Conservation (phyloP, 2,113 vertebrate species). For the Promerops cafer region DNA sequence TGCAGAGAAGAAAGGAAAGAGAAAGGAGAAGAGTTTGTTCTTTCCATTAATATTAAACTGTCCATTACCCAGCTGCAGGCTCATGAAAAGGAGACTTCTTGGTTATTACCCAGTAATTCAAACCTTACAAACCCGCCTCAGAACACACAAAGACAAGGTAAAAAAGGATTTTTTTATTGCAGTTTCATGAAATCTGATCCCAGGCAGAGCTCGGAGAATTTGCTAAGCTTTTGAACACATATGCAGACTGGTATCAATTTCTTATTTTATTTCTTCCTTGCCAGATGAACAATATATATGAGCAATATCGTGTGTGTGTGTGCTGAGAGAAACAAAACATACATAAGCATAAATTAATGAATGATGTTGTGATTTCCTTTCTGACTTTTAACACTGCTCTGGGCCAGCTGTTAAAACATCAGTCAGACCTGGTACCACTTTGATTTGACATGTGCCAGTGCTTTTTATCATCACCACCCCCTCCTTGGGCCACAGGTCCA, state of each 20-base stretch:
- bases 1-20: background rate
- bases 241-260: slow-evolving; percentile 49
- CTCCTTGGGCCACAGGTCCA: background rate
- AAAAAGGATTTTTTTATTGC: slow-evolving; percentile 53
- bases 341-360: background rate
- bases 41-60: slow-evolving; percentile 44
- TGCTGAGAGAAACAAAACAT: background rate
- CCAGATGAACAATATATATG: slow-evolving; percentile 61
- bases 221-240: slow-evolving; percentile 63
- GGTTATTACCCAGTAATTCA: slow-evolving; percentile 56
- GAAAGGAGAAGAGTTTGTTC: slow-evolving; percentile 41
- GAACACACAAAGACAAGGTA: slow-evolving; percentile 40
- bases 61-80: slow-evolving; percentile 43
- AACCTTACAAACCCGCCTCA: slow-evolving; percentile 38
- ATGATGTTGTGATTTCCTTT: background rate
- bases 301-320: background rate
- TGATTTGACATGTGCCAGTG: background rate
- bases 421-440: background rate
- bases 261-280: slow-evolving; percentile 48
- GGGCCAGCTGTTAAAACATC: background rate
- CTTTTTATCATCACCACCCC: background rate
- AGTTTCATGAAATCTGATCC: slow-evolving; percentile 65
- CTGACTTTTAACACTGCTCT: background rate
- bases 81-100: slow-evolving; percentile 50
- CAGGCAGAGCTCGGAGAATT: slow-evolving; percentile 58